Conservation (phyloP, 2,797 vertebrate genomes). For the Myotis vivesi region DNA sequence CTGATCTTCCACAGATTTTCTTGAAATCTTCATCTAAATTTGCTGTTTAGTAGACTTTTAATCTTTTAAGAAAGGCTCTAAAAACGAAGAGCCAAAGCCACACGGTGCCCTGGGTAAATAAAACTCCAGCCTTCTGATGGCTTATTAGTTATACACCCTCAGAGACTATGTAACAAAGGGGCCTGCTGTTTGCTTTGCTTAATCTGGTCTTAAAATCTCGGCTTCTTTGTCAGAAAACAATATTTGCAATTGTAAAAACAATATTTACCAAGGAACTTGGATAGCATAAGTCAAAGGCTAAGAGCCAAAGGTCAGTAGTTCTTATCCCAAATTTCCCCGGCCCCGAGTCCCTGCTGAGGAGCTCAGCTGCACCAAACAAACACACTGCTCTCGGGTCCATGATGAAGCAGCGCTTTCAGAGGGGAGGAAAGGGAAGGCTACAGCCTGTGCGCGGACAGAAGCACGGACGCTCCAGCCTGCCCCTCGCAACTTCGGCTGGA, state of each 20-base stretch:
- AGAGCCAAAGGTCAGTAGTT: constrained; percentile 72
- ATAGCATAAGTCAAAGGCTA: constrained; percentile 67
- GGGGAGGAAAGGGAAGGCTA: neutral
- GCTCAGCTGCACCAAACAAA: constrained; percentile 65
- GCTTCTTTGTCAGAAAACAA: constrained; percentile 77
- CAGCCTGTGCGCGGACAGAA: neutral
- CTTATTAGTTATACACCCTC: constrained; percentile 70
- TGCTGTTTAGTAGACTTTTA: constrained; percentile 52
- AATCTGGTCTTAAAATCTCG: constrained; percentile 72
- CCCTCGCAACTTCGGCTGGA: neutral
- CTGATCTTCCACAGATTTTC: constrained; percentile 32
- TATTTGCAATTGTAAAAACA: constrained; percentile 80
- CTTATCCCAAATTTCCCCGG: constrained; percentile 71
- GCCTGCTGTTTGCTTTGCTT: constrained; percentile 72
- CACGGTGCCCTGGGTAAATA: constrained; percentile 59
- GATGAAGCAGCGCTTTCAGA: constrained; percentile 23
- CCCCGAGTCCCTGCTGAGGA: constrained; percentile 63
- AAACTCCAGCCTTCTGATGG: constrained; percentile 60
- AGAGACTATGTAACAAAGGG: constrained; percentile 60
- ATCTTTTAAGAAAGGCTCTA: constrained; percentile 66
- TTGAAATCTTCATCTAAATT: constrained; percentile 55
- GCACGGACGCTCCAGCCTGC: neutral
- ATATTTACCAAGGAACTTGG: constrained; percentile 61
- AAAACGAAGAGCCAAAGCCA: constrained; percentile 62
- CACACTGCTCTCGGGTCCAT: constrained; percentile 27